Evolutionary conservation across 2,888 invertebrate species (phyloP).

Genomic region (Eurytoma adleriae): DNA sequence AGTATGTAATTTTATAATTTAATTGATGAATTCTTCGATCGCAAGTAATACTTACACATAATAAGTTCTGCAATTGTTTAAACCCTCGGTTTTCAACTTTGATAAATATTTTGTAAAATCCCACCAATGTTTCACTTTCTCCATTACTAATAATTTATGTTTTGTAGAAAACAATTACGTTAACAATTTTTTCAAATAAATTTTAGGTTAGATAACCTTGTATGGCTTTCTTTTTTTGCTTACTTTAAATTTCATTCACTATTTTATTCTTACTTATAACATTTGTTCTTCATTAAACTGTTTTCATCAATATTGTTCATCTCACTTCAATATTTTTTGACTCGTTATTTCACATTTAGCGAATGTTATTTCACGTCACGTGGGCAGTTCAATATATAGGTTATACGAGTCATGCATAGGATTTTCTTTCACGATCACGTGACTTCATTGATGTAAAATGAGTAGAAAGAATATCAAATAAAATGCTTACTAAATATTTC

Average conservation of each 20-base stretch:
- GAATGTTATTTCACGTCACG: too few species aligned
- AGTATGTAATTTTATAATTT: not conserved
- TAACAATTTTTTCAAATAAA: not conserved
- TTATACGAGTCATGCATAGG: too few species aligned
- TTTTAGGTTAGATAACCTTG: too few species aligned
- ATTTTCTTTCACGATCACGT: not conserved
- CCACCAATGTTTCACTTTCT: constrained; percentile 49
- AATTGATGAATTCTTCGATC: not conserved
- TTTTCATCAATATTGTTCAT: too few species aligned
- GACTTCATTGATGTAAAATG: not conserved
- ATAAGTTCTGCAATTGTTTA: constrained; percentile 57
- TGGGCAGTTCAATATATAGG: too few species aligned
- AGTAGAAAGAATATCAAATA: too few species aligned
- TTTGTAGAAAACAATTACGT: too few species aligned
- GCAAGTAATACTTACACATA: constrained; percentile 61
- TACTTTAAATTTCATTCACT: too few species aligned
- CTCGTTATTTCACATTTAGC: not conserved
- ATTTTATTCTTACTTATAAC: too few species aligned
- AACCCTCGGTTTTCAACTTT: constrained; percentile 40
- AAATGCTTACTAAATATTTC: too few species aligned
- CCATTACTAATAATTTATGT: constrained; percentile 9
- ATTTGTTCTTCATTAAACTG: too few species aligned
- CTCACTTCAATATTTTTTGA: not conserved
- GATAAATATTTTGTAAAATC: constrained; percentile 41
- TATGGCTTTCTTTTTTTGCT: too few species aligned